Conservation (phyloP, 1,140 invertebrate genomes). For the Dinothrombium tinctorium region DNA sequence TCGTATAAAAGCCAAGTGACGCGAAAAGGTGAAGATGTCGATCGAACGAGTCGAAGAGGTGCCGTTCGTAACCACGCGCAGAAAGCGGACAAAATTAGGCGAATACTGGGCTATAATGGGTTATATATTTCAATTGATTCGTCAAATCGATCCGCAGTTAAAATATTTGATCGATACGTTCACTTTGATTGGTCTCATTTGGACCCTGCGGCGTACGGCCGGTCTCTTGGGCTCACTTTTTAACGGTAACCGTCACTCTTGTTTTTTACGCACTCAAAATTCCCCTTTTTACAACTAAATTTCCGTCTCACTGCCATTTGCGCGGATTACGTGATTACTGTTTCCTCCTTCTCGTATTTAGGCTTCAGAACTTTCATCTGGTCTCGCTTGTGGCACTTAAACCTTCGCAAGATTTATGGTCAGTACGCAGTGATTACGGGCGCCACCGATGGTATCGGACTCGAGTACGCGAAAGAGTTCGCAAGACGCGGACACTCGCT, state of each 20-base stretch:
- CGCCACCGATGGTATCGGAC: constrained; percentile 63
- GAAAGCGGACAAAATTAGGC: constrained; percentile 2
- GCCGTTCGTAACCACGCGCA: background rate
- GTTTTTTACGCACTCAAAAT: background rate
- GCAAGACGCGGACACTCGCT: constrained; percentile 33
- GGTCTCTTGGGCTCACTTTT: background rate
- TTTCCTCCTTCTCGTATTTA: background rate
- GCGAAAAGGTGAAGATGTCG: no score
- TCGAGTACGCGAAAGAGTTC: constrained; percentile 59
- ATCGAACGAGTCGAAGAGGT: constrained; percentile 25
- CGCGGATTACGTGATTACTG: background rate
- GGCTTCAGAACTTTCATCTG: constrained; percentile 9
- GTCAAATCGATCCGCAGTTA: constrained; percentile 12
- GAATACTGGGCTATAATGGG: constrained; percentile 12
- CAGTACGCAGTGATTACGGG: constrained; percentile 13
- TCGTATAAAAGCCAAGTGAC: no score
- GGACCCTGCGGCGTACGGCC: background rate
- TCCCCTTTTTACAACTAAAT: background rate
- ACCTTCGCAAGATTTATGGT: constrained; percentile 10
- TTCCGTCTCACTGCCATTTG: background rate
- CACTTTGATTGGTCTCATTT: constrained; percentile 11
- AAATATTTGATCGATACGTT: constrained; percentile 11
- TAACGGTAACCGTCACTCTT: background rate
- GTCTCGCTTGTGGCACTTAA: constrained; percentile 7
- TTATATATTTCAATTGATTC: constrained; percentile 11